Evolutionary conservation across 2,113 vertebrate species (phyloP), one percentile per base, ranked within the genome.

Genomic region (Rhinoptilus africanus): DNA sequence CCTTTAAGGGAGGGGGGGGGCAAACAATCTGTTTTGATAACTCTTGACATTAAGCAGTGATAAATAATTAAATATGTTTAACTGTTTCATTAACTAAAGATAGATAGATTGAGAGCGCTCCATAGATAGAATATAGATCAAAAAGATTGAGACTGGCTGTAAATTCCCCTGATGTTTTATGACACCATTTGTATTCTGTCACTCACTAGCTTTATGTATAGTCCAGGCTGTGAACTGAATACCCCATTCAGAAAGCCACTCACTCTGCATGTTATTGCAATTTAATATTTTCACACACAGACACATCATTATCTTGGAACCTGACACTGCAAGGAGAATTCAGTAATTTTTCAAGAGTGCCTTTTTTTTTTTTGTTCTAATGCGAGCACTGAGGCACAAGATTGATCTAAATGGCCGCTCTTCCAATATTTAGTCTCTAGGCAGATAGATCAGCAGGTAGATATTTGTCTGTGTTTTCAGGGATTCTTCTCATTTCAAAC

Each of bases 211-310:
- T 97, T 92, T 87, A 92, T 93, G 98, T 89, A 79, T 89, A 62
- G 97, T 84, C 96, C 97, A 92, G 97, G 98, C 97, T 98, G 98
- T 83, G 98, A 96, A 98, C 98, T 98, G 98, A 99, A 99, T 98
- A 98, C 98, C 98, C 98, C 97, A 98, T 99, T 99, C 99, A 98
- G 98, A 98, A 98, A 98, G 98, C 97, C 96, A 97, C 98, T 98
- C 98, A 96, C 98, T 96, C 97, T 97, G 98, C 98, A 98, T 99
- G 99, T 99, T 99, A 99, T 98, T 99, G 99, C 99, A 99, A 99
- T 99, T 99, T 98, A 99, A 99, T 99, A 99, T 99, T 99, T 99
- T 99, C 99, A 98, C 99, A 99, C 99, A 98, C 98, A 98, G 99
- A 98, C 99, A 98, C 99, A 97, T 99, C 99, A 98, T 99, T 99